Evolutionary conservation across 2,888 invertebrate species (phyloP).

Genomic region (Cotesia congregata): DNA sequence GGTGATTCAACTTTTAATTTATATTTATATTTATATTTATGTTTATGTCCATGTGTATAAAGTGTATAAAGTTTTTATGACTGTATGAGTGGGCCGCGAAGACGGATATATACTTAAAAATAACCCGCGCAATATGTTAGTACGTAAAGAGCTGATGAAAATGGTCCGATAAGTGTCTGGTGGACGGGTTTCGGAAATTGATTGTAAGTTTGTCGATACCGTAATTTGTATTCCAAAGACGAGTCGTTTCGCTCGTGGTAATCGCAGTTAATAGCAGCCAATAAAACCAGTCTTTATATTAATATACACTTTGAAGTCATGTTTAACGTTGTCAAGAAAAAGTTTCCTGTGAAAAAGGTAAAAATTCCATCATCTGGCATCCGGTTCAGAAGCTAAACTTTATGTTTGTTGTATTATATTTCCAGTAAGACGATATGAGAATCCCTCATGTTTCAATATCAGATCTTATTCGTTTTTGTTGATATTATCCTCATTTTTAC

Average conservation of each 20-base stretch:
- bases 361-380: slow-evolving; percentile 27
- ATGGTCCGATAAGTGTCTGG: slow-evolving; percentile 51
- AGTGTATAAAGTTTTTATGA: not conserved
- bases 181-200: slow-evolving; percentile 56
- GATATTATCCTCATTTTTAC: not conserved
- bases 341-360: slow-evolving; percentile 25
- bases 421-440: slow-evolving; percentile 10
- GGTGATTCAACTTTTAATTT: not conserved
- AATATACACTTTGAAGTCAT: slow-evolving; percentile 50
- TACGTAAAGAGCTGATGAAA: slow-evolving; percentile 35
- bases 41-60: not conserved
- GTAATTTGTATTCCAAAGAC: slow-evolving; percentile 54
- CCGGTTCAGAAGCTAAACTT: slow-evolving; percentile 28
- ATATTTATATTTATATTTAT: too few species aligned
- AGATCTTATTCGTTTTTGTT: not conserved
- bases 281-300: slow-evolving; percentile 53
- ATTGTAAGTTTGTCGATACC: slow-evolving; percentile 52
- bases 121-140: not conserved
- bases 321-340: slow-evolving; percentile 34
- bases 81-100: not conserved
- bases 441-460: slow-evolving; percentile 14
- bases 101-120: not conserved
- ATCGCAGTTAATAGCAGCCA: slow-evolving; percentile 50
- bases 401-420: not conserved
- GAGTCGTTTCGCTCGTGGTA: slow-evolving; percentile 50